Conservation (phyloP, 1,140 invertebrate genomes). For the Drosophila obscura region DNA sequence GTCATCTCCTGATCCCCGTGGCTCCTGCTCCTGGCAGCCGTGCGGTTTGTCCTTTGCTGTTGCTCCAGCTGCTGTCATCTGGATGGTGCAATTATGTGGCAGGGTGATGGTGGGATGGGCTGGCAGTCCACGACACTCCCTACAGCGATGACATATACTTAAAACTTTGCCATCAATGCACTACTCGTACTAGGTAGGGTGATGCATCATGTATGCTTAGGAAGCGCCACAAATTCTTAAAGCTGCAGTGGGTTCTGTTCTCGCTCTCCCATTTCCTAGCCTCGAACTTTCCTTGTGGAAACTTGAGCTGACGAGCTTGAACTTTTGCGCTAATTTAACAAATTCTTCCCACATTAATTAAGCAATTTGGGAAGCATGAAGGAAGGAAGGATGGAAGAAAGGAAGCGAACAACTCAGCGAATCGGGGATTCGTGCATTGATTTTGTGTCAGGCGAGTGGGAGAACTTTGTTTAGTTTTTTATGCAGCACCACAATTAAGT, state of each 20-base stretch:
- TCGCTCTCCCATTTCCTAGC: neutral
- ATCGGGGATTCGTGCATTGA: constrained; percentile 24
- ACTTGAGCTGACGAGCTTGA: constrained; percentile 16
- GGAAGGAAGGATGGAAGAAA: neutral
- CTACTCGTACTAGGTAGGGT: too few species aligned
- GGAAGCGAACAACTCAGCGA: constrained; percentile 3
- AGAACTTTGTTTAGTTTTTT: constrained; percentile 27
- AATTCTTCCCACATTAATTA: constrained; percentile 46
- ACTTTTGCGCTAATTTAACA: constrained; percentile 48
- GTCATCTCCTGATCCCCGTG: constrained; percentile 36
- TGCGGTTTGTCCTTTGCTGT: constrained; percentile 13
- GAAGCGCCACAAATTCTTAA: neutral
- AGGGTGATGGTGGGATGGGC: neutral
- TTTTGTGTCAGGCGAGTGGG: constrained; percentile 33
- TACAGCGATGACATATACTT: constrained; percentile 40
- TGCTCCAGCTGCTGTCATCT: neutral
- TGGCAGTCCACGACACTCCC: constrained; percentile 5
- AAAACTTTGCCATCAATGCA: constrained; percentile 21
- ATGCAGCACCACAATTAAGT: constrained; percentile 36
- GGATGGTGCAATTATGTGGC: constrained; percentile 41
- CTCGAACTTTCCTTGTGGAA: neutral
- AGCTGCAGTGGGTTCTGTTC: neutral
- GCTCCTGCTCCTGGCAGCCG: constrained; percentile 21
- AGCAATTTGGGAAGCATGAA: constrained; percentile 23
- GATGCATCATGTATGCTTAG: constrained; percentile 27